Percentiles rank a stretch among this genome's conserved stretches.
These are phyloP conservation scores for Carcinoscorpius rotundicauda DNA, from an alignment of 1,140 invertebrate genomes.

Conservation along the genomic window DNA sequence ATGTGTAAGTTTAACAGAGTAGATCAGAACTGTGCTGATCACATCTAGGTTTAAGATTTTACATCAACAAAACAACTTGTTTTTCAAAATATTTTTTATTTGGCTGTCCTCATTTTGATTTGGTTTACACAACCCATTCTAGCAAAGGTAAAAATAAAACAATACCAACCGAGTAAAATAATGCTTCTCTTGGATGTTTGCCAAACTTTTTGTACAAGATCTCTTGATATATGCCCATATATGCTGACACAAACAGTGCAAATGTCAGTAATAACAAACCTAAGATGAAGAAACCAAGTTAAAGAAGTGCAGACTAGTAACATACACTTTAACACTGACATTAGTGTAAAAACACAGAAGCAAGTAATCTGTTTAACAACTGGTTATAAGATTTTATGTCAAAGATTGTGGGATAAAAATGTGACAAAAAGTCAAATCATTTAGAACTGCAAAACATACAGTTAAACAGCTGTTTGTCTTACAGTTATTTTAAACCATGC, in stretches of 20 bases:
- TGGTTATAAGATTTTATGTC: too few species aligned
- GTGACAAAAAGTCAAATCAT: too few species aligned
- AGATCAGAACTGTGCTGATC: background rate
- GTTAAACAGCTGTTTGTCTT: too few species aligned
- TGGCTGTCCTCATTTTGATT: background rate
- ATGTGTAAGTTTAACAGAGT: background rate
- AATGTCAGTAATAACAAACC: slow-evolving; percentile 73
- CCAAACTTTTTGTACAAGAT: slow-evolving; percentile 70
- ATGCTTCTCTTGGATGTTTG: slow-evolving; percentile 86
- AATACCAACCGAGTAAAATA: slow-evolving; percentile 68
- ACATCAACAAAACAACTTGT: slow-evolving; percentile 7
- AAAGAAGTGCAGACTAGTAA: too few species aligned
- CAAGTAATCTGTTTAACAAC: too few species aligned
- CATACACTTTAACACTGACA: too few species aligned
- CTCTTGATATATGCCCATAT: slow-evolving; percentile 96
- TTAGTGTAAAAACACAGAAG: too few species aligned
- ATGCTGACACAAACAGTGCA: slow-evolving; percentile 82
- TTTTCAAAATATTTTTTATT: background rate
- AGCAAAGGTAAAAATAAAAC: slow-evolving; percentile 3
- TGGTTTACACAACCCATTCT: background rate
- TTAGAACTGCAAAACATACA: too few species aligned
- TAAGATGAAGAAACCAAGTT: slow-evolving; percentile 27
- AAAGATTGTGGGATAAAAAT: too few species aligned
- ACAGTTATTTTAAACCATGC: too few species aligned
- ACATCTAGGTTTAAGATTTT: background rate